Base-by-base conservation (phyloP, 1,140 invertebrate species). In the Hyles vespertilio region DNA sequence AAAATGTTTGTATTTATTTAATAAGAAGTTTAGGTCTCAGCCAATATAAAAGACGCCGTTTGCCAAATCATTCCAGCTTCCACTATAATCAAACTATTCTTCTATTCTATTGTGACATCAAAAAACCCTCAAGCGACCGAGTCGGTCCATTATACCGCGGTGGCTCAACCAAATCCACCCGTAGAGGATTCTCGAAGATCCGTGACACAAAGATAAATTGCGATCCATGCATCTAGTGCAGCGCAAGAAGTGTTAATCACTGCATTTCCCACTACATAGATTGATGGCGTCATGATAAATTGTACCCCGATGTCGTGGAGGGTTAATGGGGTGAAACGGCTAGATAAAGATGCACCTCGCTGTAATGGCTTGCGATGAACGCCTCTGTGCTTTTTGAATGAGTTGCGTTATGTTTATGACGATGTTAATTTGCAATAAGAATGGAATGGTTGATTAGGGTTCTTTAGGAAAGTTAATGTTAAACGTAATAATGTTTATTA, bases 271-370 rank as follows among this genome's bases (percentile, higher is more conserved):
- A 60, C 46, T 57, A 76, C 22, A 33, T 32, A 46, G 71, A 80
- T 79, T 77, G 73, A 79, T 79, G 78, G 72, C 70, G 47, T 63
- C 66, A 72, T 79, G 78, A 81, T 81, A 72, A 75, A 81, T 79
- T 65, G 32, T 46, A 67, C 63, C 60, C 61, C 57, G 55, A 57
- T 58, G 56, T 53, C 52, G 59, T 8, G 22, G 36, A 40, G 60
- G 69, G 44, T 65, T 80, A 81, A 81, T 78, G 78, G 78, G 63
- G 70, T 72, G 74, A 56, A 61, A 63, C 63, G 43, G 59, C 56
- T 34, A 65, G 72, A 77, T 77, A 73, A 64, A 77, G 65, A 69
- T 61, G 69, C 56, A 56, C 51, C 47, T 58, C 22, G 51, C 56
- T 60, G 60, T 36, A 33, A n/a, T 53, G 49, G 12, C 46, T 34